Conservation (phyloP, 1,140 invertebrate species). For the Elymnias hypermnestra region DNA sequence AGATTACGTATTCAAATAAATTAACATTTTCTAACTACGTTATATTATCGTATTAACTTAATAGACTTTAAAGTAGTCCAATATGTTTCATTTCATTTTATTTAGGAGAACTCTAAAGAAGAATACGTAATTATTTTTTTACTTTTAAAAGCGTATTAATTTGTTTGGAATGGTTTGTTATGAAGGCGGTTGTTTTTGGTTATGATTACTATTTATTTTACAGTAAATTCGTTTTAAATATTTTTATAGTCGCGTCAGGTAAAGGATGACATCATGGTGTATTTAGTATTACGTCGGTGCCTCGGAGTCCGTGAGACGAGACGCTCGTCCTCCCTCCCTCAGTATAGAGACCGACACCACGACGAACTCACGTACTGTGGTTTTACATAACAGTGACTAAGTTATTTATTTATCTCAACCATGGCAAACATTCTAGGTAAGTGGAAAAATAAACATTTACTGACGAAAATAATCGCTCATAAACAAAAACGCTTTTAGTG, state of each 20-base stretch:
- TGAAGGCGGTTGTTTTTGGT: no score
- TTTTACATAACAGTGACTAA: conserved; percentile 27
- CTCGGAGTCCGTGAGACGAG: conserved; percentile 31
- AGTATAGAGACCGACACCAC: conserved; percentile 31
- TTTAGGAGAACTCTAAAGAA: no score
- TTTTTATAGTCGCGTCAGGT: conserved; percentile 9
- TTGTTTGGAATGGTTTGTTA: no score
- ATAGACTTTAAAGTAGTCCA: no score
- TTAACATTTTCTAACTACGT: no score
- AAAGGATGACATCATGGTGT: conserved; percentile 58
- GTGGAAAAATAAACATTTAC: conserved; percentile 18
- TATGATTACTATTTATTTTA: background rate
- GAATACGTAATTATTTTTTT: no score
- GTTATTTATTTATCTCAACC: conserved; percentile 26
- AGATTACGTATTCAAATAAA: no score
- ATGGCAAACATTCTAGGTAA: conserved; percentile 65
- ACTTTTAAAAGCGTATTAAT: no score
- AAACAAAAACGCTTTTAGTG: background rate
- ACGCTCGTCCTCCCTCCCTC: conserved; percentile 24
- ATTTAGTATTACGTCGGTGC: conserved; percentile 30
- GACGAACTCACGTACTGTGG: conserved; percentile 31
- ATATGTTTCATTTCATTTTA: no score
- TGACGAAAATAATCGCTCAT: background rate
- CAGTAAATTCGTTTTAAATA: background rate
- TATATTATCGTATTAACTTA: no score